Evolutionary conservation across 2,797 vertebrate species (phyloP).

Genomic region (Danionella dracula): DNA sequence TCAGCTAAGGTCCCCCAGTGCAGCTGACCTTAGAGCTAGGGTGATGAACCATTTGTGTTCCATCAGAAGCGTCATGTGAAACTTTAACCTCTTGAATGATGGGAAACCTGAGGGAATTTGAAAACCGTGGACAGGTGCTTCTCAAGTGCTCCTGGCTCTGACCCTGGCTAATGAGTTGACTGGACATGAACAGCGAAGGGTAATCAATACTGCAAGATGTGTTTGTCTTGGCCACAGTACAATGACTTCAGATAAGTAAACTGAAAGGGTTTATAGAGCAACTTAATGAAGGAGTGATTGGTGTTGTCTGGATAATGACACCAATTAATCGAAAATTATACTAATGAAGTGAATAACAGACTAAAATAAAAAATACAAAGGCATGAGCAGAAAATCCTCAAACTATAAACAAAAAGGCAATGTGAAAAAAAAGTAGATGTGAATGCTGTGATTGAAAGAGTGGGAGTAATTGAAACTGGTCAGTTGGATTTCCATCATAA

Average conservation of each 20-base stretch:
- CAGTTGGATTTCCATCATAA: conserved; percentile 53
- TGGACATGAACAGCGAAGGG: conserved; percentile 23
- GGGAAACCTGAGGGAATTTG: conserved; percentile 34
- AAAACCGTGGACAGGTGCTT: conserved; percentile 48
- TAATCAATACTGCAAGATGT: conserved; percentile 41
- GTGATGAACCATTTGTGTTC: conserved; percentile 56
- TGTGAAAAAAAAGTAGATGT: background rate
- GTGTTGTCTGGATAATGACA: conserved; percentile 73
- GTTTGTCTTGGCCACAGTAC: conserved; percentile 27
- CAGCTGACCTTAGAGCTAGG: conserved; percentile 49
- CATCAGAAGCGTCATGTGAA: conserved; percentile 26
- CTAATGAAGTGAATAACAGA: background rate
- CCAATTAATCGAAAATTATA: background rate
- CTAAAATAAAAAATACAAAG: conserved; percentile 44
- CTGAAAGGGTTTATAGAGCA: conserved; percentile 53
- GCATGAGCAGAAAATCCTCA: conserved; percentile 48
- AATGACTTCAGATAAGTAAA: conserved; percentile 50
- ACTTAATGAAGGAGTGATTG: conserved; percentile 58
- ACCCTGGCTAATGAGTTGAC: conserved; percentile 15
- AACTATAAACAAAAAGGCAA: conserved; percentile 46
- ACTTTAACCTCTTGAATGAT: conserved; percentile 34
- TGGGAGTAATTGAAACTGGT: conserved; percentile 61
- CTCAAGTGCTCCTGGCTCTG: conserved; percentile 34
- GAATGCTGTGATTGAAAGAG: background rate
- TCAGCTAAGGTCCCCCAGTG: conserved; percentile 57